Base-by-base conservation (phyloP, 2,113 vertebrate genomes). In the Symphodus melops region DNA sequence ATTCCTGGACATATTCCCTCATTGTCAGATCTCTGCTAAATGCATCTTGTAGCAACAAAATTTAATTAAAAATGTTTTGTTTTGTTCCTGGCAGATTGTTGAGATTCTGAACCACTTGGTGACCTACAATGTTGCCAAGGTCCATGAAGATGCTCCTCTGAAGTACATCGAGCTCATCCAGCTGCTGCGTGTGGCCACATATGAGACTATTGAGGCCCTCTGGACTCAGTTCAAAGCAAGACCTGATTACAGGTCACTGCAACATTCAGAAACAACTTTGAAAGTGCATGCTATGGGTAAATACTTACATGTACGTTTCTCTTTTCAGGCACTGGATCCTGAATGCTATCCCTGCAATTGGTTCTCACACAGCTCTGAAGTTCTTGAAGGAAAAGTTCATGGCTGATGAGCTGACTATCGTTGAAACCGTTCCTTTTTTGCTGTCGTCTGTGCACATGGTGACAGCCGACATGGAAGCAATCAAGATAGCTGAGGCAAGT, bases 111-210 rank as follows among this genome's bases (percentile, higher is more conserved):
- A 94, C 3, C 92, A 95, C 72, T 81, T 96, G 81, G 92, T 94
- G 44, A 69, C 80, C 65, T 88, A 86, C 62, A 96, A 96, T 63
- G 60, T 90, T 8, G 91, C 79, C 13, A 81, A 83, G 56, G 92
- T 95, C 73, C 94, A 95, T 0, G 86, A 91, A 3, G 94, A 96
- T n/a, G 92, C 94, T 63, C 93, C 95, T 0, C 82, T 94, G 57
- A 95, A 94, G 69, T 95, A 94, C 77, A 36, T 96, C 64, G 87
- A 96, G 76, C 90, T 98, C 0, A 57, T 93, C 20, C 95, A 96
- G 81, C 87, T 96, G 10, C 73, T 95, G 71, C 94, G 93, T 71
- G n/a, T 63, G 17, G 61, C 86, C n/a, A 86, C 58, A 0, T 4
- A 51, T 13, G 86, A 95, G 14, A 70, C 0, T 9, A 85, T 96